Evolutionary conservation across 2,113 vertebrate genomes (phyloP), one percentile per base, ranked within the genome.

Genomic region (Lepisosteus osseus): DNA sequence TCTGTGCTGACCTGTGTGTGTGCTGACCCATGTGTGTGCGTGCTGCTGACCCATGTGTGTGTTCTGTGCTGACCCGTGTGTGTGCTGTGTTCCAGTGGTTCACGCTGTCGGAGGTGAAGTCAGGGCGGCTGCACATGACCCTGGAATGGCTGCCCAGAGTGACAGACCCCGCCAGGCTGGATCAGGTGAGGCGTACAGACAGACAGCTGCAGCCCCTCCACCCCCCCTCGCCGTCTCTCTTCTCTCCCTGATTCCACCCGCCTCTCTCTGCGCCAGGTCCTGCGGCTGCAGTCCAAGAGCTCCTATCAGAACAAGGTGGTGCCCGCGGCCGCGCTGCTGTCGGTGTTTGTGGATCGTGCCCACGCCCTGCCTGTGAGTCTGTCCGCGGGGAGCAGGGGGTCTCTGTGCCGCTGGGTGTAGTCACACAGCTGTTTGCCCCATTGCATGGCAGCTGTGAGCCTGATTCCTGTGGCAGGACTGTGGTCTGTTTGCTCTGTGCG

Each of bases 91-190:
- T 9, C 57, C 79, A 98, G 96, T 98, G 95, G 95, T 94, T 94
- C 79, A 89, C 88, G 7, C 85, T 98, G 42, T 93, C 94, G 72
- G 95, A 95, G 6, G 94, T 96, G 64, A 95, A 94, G 67, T 95
- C 96, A 3, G 96, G 96, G 54, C 86, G 89, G 40, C 87, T 97
- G 77, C 95, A 95, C 74, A 81, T 98, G 69, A 79, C 90, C 70
- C 82, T 96, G 78, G 96, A 98, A 82, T 94, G 93, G 84, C 85
- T 98, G 73, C 80, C 85, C 13, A 92, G 85, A 69, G 78, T 83
- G 2, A 82, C 88, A 3, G 91, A 91, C 9, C 74, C 90, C 2
- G 72, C 78, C 6, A 88, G 91, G 77, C 85, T 97, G 66, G 93
- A 97, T 56, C 90, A 94, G 92, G 96, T 96, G 29, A 29, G 29